Evolutionary conservation across 2,888 invertebrate genomes (phyloP).

Genomic region (Malthinus flaveolus): DNA sequence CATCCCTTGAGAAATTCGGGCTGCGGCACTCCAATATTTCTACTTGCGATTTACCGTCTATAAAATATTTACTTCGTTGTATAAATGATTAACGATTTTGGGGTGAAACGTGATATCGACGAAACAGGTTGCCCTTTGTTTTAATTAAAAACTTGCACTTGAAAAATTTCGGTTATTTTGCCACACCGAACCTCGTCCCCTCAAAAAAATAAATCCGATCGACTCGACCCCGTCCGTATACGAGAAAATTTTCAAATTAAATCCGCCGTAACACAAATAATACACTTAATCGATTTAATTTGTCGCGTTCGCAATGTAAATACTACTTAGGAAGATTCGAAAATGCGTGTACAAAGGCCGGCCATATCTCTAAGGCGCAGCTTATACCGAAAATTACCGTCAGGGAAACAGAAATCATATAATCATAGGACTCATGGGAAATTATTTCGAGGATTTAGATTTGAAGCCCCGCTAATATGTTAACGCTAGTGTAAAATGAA

Average conservation of each 20-base stretch:
- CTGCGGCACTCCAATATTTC: conserved; percentile 30
- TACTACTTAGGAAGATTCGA: conserved; percentile 15
- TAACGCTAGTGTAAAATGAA: conserved; percentile 38
- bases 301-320: no score
- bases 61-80: conserved; percentile 36
- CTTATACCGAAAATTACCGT: conserved; percentile 35
- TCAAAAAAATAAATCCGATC: neutral
- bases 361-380: conserved; percentile 26
- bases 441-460: conserved; percentile 40
- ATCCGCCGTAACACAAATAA: neutral
- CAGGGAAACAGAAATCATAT: conserved; percentile 36
- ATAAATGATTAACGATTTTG: conserved; percentile 24
- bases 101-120: conserved; percentile 21
- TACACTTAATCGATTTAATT: neutral
- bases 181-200: neutral
- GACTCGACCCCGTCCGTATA: neutral
- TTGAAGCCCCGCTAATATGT: conserved; percentile 37
- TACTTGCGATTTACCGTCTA: conserved; percentile 36
- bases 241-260: neutral
- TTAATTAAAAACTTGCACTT: conserved; percentile 1
- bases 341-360: conserved; percentile 23
- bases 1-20: conserved; percentile 35
- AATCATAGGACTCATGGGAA: conserved; percentile 38
- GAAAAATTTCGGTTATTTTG: neutral
- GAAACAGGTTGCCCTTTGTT: conserved; percentile 5